phyloP scores from a whole-genome alignment of 2,888 invertebrate genomes.

The Drosophila picticornis region DNA sequence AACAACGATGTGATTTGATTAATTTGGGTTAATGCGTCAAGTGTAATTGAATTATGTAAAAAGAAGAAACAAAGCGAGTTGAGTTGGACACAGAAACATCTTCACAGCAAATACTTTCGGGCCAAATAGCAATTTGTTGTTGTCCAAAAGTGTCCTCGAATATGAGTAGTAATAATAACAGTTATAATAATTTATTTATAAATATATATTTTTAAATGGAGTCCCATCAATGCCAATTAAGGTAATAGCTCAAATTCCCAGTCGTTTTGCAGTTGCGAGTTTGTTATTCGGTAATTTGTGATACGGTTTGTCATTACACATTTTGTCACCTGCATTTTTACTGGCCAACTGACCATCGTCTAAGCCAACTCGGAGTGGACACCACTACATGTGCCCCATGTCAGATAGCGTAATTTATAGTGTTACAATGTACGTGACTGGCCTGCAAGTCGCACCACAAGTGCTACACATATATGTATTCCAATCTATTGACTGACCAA shows the following conservation, averaged over 20 bases:
- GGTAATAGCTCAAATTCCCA: neutral
- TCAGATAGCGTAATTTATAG: constrained; percentile 65
- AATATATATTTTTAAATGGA: neutral
- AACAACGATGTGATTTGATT: constrained; percentile 33
- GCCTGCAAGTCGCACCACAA: constrained; percentile 52
- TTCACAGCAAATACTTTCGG: neutral
- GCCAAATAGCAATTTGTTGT: no score
- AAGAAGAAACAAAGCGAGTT: neutral
- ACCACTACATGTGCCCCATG: constrained; percentile 28
- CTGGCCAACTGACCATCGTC: neutral
- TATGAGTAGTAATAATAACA: neutral
- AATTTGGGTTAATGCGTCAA: neutral
- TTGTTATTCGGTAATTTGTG: constrained; percentile 33
- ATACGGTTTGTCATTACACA: constrained; percentile 36
- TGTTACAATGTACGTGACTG: constrained; percentile 71
- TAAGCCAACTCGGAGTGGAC: constrained; percentile 20
- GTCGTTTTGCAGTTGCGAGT: constrained; percentile 4
- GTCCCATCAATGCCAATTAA: neutral
- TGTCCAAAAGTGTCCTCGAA: neutral
- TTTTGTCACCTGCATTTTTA: constrained; percentile 47
- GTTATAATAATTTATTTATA: neutral
- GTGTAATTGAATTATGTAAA: neutral
- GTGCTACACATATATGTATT: constrained; percentile 14
- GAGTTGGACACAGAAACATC: neutral
- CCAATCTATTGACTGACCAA: constrained; percentile 45